Conservation (phyloP, 1,140 invertebrate genomes). For the Manduca sexta region DNA sequence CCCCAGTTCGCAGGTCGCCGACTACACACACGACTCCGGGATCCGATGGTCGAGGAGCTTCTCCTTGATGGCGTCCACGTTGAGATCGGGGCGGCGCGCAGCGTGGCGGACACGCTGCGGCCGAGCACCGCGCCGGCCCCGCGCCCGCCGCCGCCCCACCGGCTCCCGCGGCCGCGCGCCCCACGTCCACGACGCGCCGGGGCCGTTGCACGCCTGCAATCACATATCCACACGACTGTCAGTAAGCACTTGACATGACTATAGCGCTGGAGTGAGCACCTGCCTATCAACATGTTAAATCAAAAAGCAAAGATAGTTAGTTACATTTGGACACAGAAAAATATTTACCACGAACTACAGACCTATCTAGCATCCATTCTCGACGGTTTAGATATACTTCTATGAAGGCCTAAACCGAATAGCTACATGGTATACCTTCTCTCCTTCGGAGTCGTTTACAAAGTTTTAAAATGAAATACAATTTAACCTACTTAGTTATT, state of each 20-base stretch:
- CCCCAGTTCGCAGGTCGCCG: background rate
- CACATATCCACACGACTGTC: background rate
- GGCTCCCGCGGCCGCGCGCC: constrained; percentile 55
- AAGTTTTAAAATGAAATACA: too few relatives aligned
- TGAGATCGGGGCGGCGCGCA: constrained; percentile 62
- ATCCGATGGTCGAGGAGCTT: constrained; percentile 82
- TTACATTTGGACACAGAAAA: too few relatives aligned
- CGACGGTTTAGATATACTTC: too few relatives aligned
- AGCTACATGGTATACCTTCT: too few relatives aligned
- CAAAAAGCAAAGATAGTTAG: too few relatives aligned
- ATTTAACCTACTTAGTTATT: too few relatives aligned
- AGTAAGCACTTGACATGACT: background rate
- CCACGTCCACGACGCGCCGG: constrained; percentile 54
- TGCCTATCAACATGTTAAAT: too few relatives aligned
- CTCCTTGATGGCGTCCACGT: constrained; percentile 83
- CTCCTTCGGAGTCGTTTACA: too few relatives aligned
- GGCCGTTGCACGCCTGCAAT: constrained; percentile 52
- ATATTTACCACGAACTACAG: too few relatives aligned
- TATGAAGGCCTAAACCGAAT: too few relatives aligned
- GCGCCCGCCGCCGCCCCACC: constrained; percentile 40
- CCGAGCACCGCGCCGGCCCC: constrained; percentile 49
- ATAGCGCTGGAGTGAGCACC: too few relatives aligned
- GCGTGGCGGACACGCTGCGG: constrained; percentile 42
- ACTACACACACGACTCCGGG: constrained; percentile 83
- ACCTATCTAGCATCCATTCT: too few relatives aligned